Conservation (phyloP, 2,113 vertebrate genomes). For the Sylvietta virens region DNA sequence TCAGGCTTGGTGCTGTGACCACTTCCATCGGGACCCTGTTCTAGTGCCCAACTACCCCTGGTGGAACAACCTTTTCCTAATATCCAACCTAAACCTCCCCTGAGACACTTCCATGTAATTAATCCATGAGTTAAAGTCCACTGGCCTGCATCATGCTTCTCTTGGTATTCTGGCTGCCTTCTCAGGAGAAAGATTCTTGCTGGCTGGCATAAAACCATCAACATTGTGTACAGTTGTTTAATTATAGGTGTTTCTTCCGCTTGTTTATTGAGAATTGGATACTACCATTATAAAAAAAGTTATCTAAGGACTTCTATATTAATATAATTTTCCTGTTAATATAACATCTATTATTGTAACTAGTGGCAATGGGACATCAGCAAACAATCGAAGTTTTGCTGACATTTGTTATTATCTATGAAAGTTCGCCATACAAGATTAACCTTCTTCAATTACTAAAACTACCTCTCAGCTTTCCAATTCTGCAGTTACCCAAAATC, state of each 20-base stretch:
- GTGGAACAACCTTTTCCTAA: background rate
- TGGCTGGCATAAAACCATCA: background rate
- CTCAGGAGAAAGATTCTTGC: background rate
- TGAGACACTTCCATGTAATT: background rate
- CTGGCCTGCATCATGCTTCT: background rate
- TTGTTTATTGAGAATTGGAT: background rate
- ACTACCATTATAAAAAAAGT: background rate
- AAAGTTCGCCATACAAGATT: background rate
- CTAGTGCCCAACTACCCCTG: background rate
- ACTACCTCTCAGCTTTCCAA: background rate
- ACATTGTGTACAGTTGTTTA: background rate
- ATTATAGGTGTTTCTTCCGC: background rate
- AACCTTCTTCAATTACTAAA: background rate
- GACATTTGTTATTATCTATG: background rate
- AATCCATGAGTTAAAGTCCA: background rate
- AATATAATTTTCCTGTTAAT: background rate
- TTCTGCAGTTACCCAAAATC: background rate
- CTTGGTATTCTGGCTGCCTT: background rate
- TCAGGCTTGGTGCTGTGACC: background rate
- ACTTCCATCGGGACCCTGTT: background rate
- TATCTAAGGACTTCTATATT: background rate
- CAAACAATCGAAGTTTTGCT: background rate
- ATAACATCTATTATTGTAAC: background rate
- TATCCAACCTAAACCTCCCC: background rate
- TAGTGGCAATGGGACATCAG: background rate